Base-by-base conservation (phyloP, 2,797 vertebrate genomes). In the Hipposideros larvatus region DNA sequence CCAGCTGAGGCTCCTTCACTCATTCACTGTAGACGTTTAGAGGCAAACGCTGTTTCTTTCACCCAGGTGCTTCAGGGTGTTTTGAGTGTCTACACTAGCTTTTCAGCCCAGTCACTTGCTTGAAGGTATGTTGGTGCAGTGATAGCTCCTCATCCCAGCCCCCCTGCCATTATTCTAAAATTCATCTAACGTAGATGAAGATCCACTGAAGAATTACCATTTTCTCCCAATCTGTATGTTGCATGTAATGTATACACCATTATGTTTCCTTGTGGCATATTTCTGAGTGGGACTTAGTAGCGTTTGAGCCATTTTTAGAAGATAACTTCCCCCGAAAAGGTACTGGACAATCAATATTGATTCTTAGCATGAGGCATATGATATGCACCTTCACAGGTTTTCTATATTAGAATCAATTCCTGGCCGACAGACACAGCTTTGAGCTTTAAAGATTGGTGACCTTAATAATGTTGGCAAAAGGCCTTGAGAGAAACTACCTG, bases 291-390 rank as follows among this genome's bases (percentile, higher is more conserved):
- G 21, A 63, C 71, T 73, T 28, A 3, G 28, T 31, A 85, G 70
- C 24, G 15, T 43, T 73, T 15, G 57, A 91, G 70, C 53, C 11
- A 6, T 71, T 83, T 93, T 96, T 22, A 75, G 83, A 57, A 11
- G n/a, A 34, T 43, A 10, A 51, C 31, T 73, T 70, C 57, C 70
- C 51, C 28, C 78, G 46, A 91, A 61, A 95, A 94, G n/a, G 31
- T 80, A 48, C 43, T 66, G 51, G 24, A 55, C 75, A 93, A 79
- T 89, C 95, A 91, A 83, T 61, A 79, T 61, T 57, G 94, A 91
- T 70, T 96, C 57, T 87, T 28, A 48, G 65, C 53, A 26, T 13
- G n/a, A 92, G n/a, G 48, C 57, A 21, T 22, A 24, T 19, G 9
- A 61, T 43, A 10, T 16, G 41, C 2, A 4, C 37, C 75, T 82